Conservation (phyloP, 1,140 invertebrate species). For the Hormaphis cornu region DNA sequence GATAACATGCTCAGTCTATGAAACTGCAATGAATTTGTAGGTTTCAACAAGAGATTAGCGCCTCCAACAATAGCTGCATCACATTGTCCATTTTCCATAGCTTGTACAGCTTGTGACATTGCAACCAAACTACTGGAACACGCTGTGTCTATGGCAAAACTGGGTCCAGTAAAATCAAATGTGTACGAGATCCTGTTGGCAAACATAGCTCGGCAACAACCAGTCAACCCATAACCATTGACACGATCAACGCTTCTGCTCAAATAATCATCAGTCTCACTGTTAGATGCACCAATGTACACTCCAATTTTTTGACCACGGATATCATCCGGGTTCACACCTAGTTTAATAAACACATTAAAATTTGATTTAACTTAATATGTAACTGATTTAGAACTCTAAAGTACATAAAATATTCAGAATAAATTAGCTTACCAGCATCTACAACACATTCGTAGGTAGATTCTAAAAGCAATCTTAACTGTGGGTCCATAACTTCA, state of each 20-base stretch:
- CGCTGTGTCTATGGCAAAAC: constrained; percentile 87
- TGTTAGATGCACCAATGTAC: constrained; percentile 77
- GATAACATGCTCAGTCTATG: constrained; percentile 84
- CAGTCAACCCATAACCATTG: constrained; percentile 86
- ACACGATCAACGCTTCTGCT: constrained; percentile 61
- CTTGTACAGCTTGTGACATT: constrained; percentile 71
- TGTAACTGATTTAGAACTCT: background rate
- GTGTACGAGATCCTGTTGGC: constrained; percentile 90
- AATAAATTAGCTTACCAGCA: constrained; percentile 52
- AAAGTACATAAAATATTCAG: background rate
- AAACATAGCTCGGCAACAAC: constrained; percentile 90
- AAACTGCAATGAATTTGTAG: constrained; percentile 83
- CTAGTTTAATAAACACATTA: constrained; percentile 46
- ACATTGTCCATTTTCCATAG: constrained; percentile 75
- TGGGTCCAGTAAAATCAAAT: constrained; percentile 87
- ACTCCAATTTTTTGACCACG: constrained; percentile 80
- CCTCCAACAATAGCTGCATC: constrained; percentile 89
- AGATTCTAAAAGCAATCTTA: constrained; percentile 81
- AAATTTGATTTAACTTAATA: too few relatives aligned
- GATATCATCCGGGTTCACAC: constrained; percentile 67
- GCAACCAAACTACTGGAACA: constrained; percentile 89
- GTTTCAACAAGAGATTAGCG: constrained; percentile 66
- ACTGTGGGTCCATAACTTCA: constrained; percentile 89
- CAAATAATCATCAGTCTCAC: constrained; percentile 78
- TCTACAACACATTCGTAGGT: constrained; percentile 92